Percentiles rank a stretch among this genome's conserved stretches.
phyloP scores from a whole-genome alignment of 2,888 invertebrate species.

The Vanessa cardui region DNA sequence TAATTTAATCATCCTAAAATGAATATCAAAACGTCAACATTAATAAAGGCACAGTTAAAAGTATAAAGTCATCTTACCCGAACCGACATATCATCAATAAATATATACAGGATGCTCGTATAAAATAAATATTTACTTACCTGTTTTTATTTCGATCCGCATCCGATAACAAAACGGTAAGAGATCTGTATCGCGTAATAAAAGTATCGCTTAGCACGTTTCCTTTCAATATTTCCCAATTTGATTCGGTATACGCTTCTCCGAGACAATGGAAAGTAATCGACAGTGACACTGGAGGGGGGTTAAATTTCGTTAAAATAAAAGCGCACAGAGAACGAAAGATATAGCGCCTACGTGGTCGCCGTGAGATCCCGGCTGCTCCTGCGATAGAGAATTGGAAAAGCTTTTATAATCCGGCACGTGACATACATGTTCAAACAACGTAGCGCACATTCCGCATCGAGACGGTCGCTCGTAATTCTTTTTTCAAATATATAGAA shows the following conservation, averaged over 20 bases:
- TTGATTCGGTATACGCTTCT: slow-evolving; percentile 69
- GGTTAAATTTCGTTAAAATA: slow-evolving; percentile 82
- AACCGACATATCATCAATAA: too few relatives aligned
- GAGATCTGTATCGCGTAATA: slow-evolving; percentile 47
- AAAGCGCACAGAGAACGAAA: slow-evolving; percentile 79
- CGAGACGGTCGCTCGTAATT: slow-evolving; percentile 46
- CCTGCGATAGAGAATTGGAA: slow-evolving; percentile 81
- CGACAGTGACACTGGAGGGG: slow-evolving; percentile 76
- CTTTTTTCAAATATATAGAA: slow-evolving; percentile 56
- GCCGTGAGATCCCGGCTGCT: slow-evolving; percentile 70
- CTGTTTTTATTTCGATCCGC: slow-evolving; percentile 15
- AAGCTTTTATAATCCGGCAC: slow-evolving; percentile 82
- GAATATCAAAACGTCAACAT: too few relatives aligned
- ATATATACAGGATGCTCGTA: neutral
- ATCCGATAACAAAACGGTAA: slow-evolving; percentile 21
- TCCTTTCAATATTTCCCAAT: slow-evolving; percentile 81
- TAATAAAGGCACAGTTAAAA: too few relatives aligned
- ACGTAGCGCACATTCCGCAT: slow-evolving; percentile 40
- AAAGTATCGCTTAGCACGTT: slow-evolving; percentile 72
- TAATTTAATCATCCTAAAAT: too few relatives aligned
- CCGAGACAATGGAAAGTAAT: slow-evolving; percentile 79
- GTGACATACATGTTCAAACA: slow-evolving; percentile 78
- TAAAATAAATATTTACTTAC: slow-evolving; percentile 7
- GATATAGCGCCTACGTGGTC: slow-evolving; percentile 82
- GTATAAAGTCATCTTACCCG: too few relatives aligned